These are phyloP conservation scores for Pecten maximus DNA, from an alignment of 2,888 invertebrate genomes.

Conservation along the genomic window DNA sequence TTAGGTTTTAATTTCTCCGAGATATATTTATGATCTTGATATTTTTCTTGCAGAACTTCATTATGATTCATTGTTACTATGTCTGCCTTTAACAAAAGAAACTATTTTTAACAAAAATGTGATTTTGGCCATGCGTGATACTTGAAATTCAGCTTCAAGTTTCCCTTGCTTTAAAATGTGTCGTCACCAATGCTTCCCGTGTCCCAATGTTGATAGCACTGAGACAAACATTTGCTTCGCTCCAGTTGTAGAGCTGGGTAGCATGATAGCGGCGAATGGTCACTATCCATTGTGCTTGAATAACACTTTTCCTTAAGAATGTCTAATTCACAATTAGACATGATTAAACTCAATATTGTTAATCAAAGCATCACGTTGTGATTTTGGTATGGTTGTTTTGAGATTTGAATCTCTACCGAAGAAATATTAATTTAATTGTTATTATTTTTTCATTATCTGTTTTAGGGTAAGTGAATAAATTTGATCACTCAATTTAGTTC, in stretches of 20 bases:
- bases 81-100: no score
- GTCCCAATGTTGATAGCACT: neutral
- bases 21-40: neutral
- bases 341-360: no score
- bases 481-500: no score
- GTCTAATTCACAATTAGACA: neutral
- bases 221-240: conserved; percentile 21
- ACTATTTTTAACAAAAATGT: neutral
- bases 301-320: neutral
- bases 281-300: conserved; percentile 4
- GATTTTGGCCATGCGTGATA: neutral
- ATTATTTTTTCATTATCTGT: no score
- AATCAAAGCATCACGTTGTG: no score
- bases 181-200: neutral
- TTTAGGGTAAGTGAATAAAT: no score
- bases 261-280: conserved; percentile 37
- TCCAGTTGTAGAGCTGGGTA: neutral
- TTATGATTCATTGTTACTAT: neutral
- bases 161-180: neutral
- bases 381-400: no score
- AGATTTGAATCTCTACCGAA: no score
- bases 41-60: neutral
- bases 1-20: neutral
- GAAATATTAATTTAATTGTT: no score
- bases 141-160: neutral